Evolutionary conservation across 2,113 vertebrate genomes (phyloP).

Genomic region (Actenoides lindsayi): DNA sequence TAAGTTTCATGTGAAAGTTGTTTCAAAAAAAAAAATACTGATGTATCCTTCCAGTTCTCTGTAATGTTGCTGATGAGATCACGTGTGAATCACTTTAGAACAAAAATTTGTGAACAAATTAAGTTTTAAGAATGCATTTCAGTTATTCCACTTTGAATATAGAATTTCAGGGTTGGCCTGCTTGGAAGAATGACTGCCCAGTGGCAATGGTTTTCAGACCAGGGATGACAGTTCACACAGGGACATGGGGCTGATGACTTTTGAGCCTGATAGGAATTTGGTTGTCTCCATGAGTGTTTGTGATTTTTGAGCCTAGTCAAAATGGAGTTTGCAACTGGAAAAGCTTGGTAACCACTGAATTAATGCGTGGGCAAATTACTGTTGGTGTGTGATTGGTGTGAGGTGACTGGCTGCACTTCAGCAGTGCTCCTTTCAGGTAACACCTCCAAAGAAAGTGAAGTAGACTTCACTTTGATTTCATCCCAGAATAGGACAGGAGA

Average conservation of each 20-base stretch:
- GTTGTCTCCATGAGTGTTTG: neutral
- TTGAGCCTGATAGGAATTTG: neutral
- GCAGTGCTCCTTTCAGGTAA: neutral
- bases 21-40: neutral
- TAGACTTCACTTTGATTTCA: neutral
- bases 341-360: neutral
- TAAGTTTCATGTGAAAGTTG: conserved; percentile 63
- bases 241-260: neutral
- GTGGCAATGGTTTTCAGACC: neutral
- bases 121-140: neutral
- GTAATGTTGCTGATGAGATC: neutral
- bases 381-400: neutral
- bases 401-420: neutral
- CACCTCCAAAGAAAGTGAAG: neutral
- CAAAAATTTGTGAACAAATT: neutral
- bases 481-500: neutral
- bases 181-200: neutral
- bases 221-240: neutral
- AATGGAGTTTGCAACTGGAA: neutral
- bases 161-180: neutral
- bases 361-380: neutral
- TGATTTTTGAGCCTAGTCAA: neutral
- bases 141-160: neutral
- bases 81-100: neutral
- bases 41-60: neutral